Percentiles rank a stretch among this genome's conserved stretches.
Conservation (phyloP, 2,888 invertebrate species). For the Synanthedon andrenaeformis region DNA sequence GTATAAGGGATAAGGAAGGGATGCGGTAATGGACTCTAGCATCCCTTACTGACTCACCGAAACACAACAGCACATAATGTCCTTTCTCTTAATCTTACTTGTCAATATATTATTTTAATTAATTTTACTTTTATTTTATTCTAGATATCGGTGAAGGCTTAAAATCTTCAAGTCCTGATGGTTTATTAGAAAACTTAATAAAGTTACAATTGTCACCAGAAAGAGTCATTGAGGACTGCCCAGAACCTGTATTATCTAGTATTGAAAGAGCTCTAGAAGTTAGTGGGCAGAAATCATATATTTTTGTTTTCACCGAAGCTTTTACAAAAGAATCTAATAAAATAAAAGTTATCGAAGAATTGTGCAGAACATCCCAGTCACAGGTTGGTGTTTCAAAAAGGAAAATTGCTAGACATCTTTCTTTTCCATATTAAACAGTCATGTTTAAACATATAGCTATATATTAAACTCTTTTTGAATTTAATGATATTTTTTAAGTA, state of each 20-base stretch:
- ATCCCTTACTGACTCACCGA: too few species aligned
- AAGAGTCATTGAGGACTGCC: conserved; percentile 22
- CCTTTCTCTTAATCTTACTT: too few species aligned
- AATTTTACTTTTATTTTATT: background rate
- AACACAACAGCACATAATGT: too few species aligned
- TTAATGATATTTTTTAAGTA: too few species aligned
- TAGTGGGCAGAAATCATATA: conserved; percentile 26
- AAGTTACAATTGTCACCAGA: background rate
- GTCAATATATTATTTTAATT: background rate
- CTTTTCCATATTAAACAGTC: too few species aligned
- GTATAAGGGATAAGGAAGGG: too few species aligned
- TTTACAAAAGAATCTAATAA: conserved; percentile 23
- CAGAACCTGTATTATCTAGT: conserved; percentile 37
- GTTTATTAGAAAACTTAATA: background rate
- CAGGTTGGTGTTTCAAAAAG: conserved; percentile 13
- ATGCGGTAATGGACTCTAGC: too few species aligned
- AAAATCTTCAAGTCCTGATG: background rate
- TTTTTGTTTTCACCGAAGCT: conserved; percentile 46
- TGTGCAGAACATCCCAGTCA: conserved; percentile 14
- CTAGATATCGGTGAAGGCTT: background rate
- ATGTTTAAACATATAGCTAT: too few species aligned
- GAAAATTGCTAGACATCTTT: background rate
- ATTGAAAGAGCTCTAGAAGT: conserved; percentile 29
- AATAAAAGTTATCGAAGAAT: conserved; percentile 11
- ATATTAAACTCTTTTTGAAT: too few species aligned